Conservation (phyloP, 2,113 vertebrate genomes). For the Ageneiosus marmoratus region DNA sequence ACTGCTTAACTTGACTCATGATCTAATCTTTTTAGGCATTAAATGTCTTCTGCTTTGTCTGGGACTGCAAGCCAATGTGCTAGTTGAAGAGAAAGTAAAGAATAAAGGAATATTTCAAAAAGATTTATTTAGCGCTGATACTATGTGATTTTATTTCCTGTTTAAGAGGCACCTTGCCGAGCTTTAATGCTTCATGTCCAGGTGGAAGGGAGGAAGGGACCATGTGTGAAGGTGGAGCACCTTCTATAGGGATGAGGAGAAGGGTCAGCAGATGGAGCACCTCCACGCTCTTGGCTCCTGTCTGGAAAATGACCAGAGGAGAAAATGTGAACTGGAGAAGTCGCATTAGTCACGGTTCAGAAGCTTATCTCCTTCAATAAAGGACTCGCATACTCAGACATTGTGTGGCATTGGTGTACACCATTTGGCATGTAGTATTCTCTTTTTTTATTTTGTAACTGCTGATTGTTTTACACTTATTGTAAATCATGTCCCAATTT, state of each 20-base stretch:
- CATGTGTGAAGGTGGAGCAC: constrained; percentile 42
- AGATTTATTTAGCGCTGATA: background rate
- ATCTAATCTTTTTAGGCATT: background rate
- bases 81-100: background rate
- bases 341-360: constrained; percentile 54
- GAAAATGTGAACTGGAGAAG: constrained; percentile 25
- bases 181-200: constrained; percentile 35
- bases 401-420: background rate
- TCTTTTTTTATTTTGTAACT: constrained; percentile 7
- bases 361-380: constrained; percentile 26
- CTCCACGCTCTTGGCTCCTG: constrained; percentile 40
- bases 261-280: constrained; percentile 54
- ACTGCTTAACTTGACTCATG: background rate
- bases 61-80: background rate
- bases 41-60: background rate
- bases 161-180: constrained; percentile 37
- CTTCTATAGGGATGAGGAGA: constrained; percentile 42
- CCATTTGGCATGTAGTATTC: background rate
- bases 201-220: constrained; percentile 39
- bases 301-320: constrained; percentile 40
- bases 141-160: background rate
- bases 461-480: background rate
- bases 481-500: background rate
- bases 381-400: constrained; percentile 17
- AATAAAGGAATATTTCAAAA: background rate